phyloP scores from a whole-genome alignment of 2,888 invertebrate genomes.

The Alsophila aescularia region DNA sequence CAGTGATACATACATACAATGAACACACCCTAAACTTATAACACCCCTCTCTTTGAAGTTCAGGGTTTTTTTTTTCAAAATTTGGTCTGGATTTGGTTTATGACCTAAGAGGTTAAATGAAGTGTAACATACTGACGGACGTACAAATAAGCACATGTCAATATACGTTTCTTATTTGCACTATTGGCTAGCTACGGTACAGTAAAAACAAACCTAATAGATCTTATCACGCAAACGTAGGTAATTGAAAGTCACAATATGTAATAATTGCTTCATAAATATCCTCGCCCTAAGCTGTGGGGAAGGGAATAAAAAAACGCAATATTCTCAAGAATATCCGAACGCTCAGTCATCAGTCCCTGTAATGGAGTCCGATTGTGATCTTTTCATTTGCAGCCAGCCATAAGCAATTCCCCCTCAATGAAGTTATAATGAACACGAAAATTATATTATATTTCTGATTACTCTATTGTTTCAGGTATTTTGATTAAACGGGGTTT shows the following conservation, averaged over 20 bases:
- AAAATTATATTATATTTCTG: slow-evolving; percentile 76
- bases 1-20: too few relatives aligned
- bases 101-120: too few relatives aligned
- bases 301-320: slow-evolving; percentile 28
- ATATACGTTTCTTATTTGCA: too few relatives aligned
- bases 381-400: slow-evolving; percentile 79
- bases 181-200: too few relatives aligned
- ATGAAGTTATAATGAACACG: slow-evolving; percentile 74
- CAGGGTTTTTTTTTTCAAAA: too few relatives aligned
- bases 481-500: slow-evolving; percentile 70
- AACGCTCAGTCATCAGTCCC: slow-evolving; percentile 54
- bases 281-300: slow-evolving; percentile 8
- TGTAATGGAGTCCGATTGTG: slow-evolving; percentile 71
- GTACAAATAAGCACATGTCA: too few relatives aligned
- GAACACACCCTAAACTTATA: too few relatives aligned
- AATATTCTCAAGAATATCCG: slow-evolving; percentile 29
- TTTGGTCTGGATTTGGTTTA: too few relatives aligned
- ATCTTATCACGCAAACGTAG: slow-evolving; percentile 7
- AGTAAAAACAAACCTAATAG: not conserved
- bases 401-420: slow-evolving; percentile 67
- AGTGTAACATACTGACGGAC: too few relatives aligned
- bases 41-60: too few relatives aligned
- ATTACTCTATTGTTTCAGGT: slow-evolving; percentile 71
- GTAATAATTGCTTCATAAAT: slow-evolving; percentile 25
- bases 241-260: slow-evolving; percentile 22